Conservation (phyloP, 2,113 vertebrate species). For the Tenrec ecaudatus region DNA sequence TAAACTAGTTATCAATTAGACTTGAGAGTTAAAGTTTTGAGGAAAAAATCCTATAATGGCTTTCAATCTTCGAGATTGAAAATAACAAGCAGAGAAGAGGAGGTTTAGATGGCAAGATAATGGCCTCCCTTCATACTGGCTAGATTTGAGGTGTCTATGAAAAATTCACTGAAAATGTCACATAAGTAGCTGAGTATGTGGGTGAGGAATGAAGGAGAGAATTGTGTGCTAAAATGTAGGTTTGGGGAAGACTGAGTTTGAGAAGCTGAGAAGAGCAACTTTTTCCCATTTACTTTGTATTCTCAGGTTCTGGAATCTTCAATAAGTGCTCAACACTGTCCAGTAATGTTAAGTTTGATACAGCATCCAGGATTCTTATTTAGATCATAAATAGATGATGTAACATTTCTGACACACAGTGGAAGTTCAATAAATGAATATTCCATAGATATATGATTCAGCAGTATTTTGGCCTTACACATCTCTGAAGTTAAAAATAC, state of each 20-base stretch:
- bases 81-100: background rate
- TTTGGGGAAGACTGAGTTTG: background rate
- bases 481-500: background rate
- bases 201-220: background rate
- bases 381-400: background rate
- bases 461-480: background rate
- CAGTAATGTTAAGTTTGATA: background rate
- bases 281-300: background rate
- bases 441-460: background rate
- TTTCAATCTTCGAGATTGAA: constrained; percentile 11
- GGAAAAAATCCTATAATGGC: background rate
- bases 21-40: background rate
- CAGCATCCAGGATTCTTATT: background rate
- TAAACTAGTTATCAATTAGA: background rate
- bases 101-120: background rate
- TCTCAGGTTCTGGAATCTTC: background rate
- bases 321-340: background rate
- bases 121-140: background rate
- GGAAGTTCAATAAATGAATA: background rate
- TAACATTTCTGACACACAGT: background rate
- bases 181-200: background rate
- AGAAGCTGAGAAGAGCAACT: background rate
- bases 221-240: background rate
- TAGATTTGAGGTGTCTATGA: background rate
- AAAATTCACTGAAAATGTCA: constrained; percentile 29